These are phyloP conservation scores for Drosophila equinoxialis DNA, from an alignment of 1,140 invertebrate genomes.

Conservation along the genomic window DNA sequence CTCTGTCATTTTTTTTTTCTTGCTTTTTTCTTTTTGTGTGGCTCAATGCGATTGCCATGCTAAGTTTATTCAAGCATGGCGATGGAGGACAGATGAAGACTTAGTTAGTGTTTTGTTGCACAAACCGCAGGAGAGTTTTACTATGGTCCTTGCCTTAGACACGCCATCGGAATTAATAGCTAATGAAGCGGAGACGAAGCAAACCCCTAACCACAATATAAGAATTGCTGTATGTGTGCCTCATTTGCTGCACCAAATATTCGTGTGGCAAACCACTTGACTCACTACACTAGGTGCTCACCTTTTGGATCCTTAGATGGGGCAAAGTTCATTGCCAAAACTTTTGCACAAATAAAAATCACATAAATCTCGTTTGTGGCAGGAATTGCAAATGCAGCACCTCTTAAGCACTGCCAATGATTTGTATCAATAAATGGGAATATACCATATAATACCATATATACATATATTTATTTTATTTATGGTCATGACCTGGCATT, in stretches of 20 bases:
- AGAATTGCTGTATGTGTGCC: conserved; percentile 50
- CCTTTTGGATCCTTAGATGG: conserved; percentile 15
- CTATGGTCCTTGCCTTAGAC: conserved; percentile 20
- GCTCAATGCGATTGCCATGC: conserved; percentile 37
- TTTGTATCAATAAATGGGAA: conserved; percentile 48
- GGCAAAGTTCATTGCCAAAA: conserved; percentile 36
- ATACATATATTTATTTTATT: conserved; percentile 18
- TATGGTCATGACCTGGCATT: conserved; percentile 35
- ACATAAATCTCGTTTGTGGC: conserved; percentile 57
- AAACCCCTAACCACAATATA: conserved; percentile 62
- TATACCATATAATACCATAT: conserved; percentile 30
- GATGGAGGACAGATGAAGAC: conserved; percentile 35
- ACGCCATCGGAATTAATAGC: conserved; percentile 66
- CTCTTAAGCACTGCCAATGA: conserved; percentile 40
- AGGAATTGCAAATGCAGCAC: conserved; percentile 51
- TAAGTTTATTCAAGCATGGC: conserved; percentile 45
- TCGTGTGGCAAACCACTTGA: conserved; percentile 24
- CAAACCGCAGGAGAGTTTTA: conserved; percentile 14
- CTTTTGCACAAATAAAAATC: conserved; percentile 65
- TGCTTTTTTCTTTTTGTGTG: conserved; percentile 39
- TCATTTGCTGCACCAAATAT: conserved; percentile 66
- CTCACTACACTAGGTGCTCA: conserved; percentile 22
- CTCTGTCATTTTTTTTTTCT: conserved; percentile 30
- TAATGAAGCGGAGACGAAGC: conserved; percentile 62
- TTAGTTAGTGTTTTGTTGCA: conserved; percentile 42